phyloP scores from a whole-genome alignment of 92 coral and sea anemone species.

The Palythoa heliodiscus region DNA sequence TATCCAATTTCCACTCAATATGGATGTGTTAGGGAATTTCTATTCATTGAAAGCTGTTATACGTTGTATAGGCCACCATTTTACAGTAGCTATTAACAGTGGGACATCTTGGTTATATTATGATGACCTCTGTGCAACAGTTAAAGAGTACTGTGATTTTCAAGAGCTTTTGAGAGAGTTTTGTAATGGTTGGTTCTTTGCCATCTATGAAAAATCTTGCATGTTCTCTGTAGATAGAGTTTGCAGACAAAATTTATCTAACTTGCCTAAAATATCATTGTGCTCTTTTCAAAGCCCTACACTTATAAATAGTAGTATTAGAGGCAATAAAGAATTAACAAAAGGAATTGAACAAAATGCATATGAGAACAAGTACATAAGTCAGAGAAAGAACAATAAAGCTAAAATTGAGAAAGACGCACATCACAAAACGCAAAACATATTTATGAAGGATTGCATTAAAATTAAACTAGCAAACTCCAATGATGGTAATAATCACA shows the following conservation, averaged over 20 bases:
- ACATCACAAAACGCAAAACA: conserved; percentile 36
- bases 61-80: not conserved
- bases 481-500: not conserved
- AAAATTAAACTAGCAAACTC: not conserved
- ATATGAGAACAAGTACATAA: not conserved
- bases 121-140: not conserved
- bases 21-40: conserved; percentile 3
- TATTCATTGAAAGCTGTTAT: conserved; percentile 2
- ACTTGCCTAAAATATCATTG: not conserved
- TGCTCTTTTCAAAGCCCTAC: conserved; percentile 3
- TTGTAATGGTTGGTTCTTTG: not conserved
- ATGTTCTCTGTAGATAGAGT: not conserved
- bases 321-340: not conserved
- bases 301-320: conserved; percentile 3
- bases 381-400: conserved; percentile 24
- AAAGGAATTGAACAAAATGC: conserved; percentile 5
- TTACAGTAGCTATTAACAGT: not conserved
- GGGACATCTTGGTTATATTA: conserved; percentile 5
- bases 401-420: conserved; percentile 19
- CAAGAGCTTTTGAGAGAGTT: not conserved
- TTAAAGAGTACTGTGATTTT: not conserved
- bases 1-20: conserved; percentile 1
- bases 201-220: not conserved
- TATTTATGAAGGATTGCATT: not conserved
- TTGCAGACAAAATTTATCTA: not conserved